Conservation (phyloP, 2,113 vertebrate genomes). For the Nicator chloris region DNA sequence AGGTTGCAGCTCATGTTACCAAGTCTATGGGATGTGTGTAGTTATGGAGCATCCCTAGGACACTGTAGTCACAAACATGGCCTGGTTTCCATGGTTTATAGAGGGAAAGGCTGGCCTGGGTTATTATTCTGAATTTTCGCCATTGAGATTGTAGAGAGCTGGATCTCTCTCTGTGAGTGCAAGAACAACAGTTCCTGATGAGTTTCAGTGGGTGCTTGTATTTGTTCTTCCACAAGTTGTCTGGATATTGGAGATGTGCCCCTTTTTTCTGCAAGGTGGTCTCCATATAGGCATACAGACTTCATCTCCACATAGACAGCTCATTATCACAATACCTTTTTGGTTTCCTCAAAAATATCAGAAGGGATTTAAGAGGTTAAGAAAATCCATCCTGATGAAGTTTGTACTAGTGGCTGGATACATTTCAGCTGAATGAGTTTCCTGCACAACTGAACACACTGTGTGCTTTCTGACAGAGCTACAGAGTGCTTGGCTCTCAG, state of each 20-base stretch:
- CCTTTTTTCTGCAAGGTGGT: not conserved
- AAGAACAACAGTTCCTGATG: not conserved
- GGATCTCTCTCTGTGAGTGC: not conserved
- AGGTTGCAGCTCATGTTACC: not conserved
- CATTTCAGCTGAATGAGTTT: not conserved
- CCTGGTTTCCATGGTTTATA: not conserved
- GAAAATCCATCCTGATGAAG: not conserved
- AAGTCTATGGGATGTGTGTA: rapidly evolving
- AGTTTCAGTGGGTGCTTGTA: not conserved
- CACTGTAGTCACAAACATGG: rapidly evolving
- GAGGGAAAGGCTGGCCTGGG: not conserved
- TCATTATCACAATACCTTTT: not conserved
- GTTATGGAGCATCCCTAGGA: not conserved
- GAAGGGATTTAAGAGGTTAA: not conserved
- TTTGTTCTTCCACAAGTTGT: not conserved
- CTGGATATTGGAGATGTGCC: not conserved
- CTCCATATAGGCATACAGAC: rapidly evolving
- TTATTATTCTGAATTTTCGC: not conserved
- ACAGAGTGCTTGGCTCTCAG: not conserved
- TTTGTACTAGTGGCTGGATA: not conserved
- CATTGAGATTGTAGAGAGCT: not conserved
- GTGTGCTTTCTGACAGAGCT: not conserved
- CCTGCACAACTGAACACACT: not conserved
- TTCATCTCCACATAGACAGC: not conserved
- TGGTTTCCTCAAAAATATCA: not conserved